Conservation (phyloP, 2,888 invertebrate species). For the Agrotis clavis region DNA sequence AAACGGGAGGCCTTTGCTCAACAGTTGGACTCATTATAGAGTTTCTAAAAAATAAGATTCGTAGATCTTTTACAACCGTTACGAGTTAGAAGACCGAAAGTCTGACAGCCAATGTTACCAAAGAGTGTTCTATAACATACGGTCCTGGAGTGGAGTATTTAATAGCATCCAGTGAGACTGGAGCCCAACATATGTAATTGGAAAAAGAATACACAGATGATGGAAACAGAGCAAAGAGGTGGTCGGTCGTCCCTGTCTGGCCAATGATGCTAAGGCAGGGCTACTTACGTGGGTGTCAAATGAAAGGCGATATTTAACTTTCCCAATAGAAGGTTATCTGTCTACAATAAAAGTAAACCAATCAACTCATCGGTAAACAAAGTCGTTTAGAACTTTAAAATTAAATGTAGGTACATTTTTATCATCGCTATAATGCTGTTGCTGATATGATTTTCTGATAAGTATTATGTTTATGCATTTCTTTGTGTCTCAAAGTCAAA, state of each 20-base stretch:
- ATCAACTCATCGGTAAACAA: background rate
- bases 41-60: background rate
- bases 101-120: background rate
- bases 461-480: background rate
- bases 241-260: background rate
- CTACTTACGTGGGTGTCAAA: background rate
- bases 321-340: background rate
- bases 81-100: background rate
- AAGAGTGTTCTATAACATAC: background rate
- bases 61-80: background rate
- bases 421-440: constrained; percentile 16
- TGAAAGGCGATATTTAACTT: background rate
- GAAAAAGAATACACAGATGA: background rate
- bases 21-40: no score
- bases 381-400: background rate
- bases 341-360: constrained; percentile 1
- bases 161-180: background rate
- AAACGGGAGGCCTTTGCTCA: no score
- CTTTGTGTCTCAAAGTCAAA: constrained; percentile 21
- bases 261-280: no score
- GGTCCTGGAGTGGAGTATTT: background rate
- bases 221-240: background rate
- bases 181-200: background rate
- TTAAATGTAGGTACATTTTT: constrained; percentile 2
- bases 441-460: constrained; percentile 4